Evolutionary conservation across 2,888 invertebrate genomes (phyloP), one percentile per base, ranked within the genome.

Genomic region (Drosophila buzzatii): DNA sequence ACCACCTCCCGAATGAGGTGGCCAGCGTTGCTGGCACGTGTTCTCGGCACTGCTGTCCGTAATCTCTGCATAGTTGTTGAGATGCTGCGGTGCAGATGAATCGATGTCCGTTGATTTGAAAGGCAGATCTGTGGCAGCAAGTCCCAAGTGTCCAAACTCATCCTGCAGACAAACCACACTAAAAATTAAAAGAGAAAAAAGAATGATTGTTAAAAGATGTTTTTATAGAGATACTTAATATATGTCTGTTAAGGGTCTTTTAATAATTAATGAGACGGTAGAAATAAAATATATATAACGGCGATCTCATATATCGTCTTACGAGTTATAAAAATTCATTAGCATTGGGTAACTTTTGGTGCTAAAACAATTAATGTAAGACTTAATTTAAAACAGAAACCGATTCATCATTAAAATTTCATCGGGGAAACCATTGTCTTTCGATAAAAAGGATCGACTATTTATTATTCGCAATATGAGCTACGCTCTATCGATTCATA

Each of bases 101-200:
- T 89, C 87, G 9, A 89, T 79, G 31, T 84, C 84, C 14, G 82
- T 59, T 10, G 89, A 76, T 65, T 91, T 92, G 42, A 87, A 92
- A 20, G 93, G 91, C 77, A 92, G 81, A 66, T 92, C 92, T 39
- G 92, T 91, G 49, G 91, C 70, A 68, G 84, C 85, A 49, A 92
- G 69, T 39, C 92, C 91, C 82, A 95, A 90, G 79, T 95, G 95
- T 47, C 94, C 94, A 74, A 95, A 92, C 79, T 95, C 95, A 86
- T 95, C 95, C 92, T 95, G 95, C 73, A 95, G 95, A 88, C 95
- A 95, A 85, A 95, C 93, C 94, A 95, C 95, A 89, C 95, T 96
- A 92, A 2, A 93, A 93, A 62, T 39, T 14, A 1, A 73, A 41
- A 76, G 69, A 23, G 14, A 0, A 18, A 37, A 20, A 14, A 4